A percentile compares a stretch with the other conserved stretches of the same genome.
These are phyloP conservation scores for Genyomyrus donnyi DNA, from an alignment of 2,113 vertebrate species.

Conservation along the genomic window DNA sequence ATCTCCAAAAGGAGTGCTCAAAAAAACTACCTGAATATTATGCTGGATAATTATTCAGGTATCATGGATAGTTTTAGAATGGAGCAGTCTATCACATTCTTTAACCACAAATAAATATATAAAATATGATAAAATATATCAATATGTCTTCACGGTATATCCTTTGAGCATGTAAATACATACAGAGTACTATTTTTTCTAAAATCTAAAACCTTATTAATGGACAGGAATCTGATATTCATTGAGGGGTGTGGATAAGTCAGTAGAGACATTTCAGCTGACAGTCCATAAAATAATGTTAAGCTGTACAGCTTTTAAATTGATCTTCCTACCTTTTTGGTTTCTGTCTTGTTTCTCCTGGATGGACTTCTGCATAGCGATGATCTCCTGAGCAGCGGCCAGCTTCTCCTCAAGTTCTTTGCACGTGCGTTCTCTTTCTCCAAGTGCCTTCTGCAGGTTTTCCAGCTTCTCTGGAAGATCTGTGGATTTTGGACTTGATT, in stretches of 20 bases:
- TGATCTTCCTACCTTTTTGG: conserved; percentile 44
- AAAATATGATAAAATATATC: background rate
- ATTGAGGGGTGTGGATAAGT: background rate
- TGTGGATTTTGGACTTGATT: conserved; percentile 26
- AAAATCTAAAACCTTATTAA: background rate
- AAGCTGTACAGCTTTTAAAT: background rate
- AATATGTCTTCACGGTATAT: background rate
- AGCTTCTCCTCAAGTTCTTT: conserved; percentile 52
- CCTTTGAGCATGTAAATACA: background rate
- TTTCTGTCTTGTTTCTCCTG: conserved; percentile 32
- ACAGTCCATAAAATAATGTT: background rate
- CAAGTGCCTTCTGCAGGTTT: conserved; percentile 56
- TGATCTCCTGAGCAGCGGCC: conserved; percentile 42
- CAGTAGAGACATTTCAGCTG: background rate
- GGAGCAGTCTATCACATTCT: background rate
- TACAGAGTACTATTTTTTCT: background rate
- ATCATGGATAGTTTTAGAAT: background rate
- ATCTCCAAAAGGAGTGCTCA: background rate
- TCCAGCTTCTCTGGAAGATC: conserved; percentile 48
- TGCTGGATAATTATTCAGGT: background rate
- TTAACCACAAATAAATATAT: background rate
- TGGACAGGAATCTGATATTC: background rate
- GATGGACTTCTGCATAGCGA: conserved; percentile 32
- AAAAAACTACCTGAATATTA: background rate
- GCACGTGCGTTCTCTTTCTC: conserved; percentile 53